Evolutionary conservation across 2,888 invertebrate species (phyloP), one percentile per base, ranked within the genome.

Genomic region (Cloeon dipterum): DNA sequence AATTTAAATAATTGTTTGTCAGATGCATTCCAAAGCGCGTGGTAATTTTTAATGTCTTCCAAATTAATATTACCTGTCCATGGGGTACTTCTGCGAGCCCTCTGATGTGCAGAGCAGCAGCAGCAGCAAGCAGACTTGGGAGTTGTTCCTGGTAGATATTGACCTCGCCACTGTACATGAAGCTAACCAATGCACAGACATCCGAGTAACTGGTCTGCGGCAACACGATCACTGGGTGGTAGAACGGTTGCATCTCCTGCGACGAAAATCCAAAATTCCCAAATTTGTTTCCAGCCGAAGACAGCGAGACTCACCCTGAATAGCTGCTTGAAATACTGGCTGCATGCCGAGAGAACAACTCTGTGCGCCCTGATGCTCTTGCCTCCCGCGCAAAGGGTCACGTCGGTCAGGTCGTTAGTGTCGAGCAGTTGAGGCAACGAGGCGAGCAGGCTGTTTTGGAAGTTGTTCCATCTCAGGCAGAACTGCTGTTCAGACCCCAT

Each of bases 141-240:
- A 85, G 64, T 52, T 77, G 70, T 47, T 72, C 71, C 55, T 76
- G 75, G 42, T 76, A 76, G 20, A 83, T 78, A 41, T 82, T 77
- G 49, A 83, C 83, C 55, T 85, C 83, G 3, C 83, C 83, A 34
- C 76, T 76, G 56, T 85, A 85, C 74, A 85, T 82, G 56, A 83
- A 85, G 3, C 79, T 75, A 25, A 85, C 68, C 40, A 85, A 68
- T 10, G 81, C 72, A 37, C 70, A 64, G 40, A 78, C 59, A 51
- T 77, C 77, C n/a, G 68, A 61, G 42, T 66, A 68, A 40, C 70
- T 70, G 46, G 74, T 74, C 42, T 74, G 71, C 40, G 76, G 67
- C 35, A 78, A 64, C 39, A 78, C 68, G 29, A 78, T 72, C 29
- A 77, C 63, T 1, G 76, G 73, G 56, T 73, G 74, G 53, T 70